Base-by-base conservation (phyloP, 2,888 invertebrate genomes). In the Thymelicus acteon region DNA sequence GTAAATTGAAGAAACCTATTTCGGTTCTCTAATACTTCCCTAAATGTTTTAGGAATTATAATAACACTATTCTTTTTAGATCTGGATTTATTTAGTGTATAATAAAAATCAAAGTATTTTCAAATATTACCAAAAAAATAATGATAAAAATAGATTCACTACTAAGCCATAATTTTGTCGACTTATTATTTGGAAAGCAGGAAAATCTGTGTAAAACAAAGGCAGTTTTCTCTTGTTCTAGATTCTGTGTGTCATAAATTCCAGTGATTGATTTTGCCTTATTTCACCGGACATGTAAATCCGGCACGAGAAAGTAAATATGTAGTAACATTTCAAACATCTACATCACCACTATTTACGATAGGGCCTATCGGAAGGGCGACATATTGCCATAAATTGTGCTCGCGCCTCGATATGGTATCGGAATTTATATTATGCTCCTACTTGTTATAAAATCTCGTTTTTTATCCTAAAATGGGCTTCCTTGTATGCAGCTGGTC, bases 321-420 rank as follows among this genome's bases (percentile, higher is more conserved):
- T n/a, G 60, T 49, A 60, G 13, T 8, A 60, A 47, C n/a, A n/a
- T n/a, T 47, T 40, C 24, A 40, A 44, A 57, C 40, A 52, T 60
- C 13, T 62, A 63, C 6, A 70, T 63, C 40, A 39, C 48, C 40
- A 24, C n/a, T 70, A 64, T 70, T 70, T 64, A 70, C 49, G 63
- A 69, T 13, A 49, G 39, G n/a, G 10, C n/a, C 37, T 69, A 63
- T 69, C 69, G 63, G 69, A 69, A 69, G 54, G 58, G 63, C 49
- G 63, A 69, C 48, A 69, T 69, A 47, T 63, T 63, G 63, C 63
- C 63, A 63, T 69, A 63, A 69, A 69, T 69, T 39, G 8, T 24
- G 24, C 62, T 24, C 69, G 15, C 48, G 8, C 40, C 54, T 58
- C 15, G 69, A 63, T 69, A 64, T 60, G 63, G 58, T 31, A 63